Evolutionary conservation across 1,140 invertebrate genomes (phyloP), one percentile per base, ranked within the genome.

Genomic region (Thalassaphorura encarpata): DNA sequence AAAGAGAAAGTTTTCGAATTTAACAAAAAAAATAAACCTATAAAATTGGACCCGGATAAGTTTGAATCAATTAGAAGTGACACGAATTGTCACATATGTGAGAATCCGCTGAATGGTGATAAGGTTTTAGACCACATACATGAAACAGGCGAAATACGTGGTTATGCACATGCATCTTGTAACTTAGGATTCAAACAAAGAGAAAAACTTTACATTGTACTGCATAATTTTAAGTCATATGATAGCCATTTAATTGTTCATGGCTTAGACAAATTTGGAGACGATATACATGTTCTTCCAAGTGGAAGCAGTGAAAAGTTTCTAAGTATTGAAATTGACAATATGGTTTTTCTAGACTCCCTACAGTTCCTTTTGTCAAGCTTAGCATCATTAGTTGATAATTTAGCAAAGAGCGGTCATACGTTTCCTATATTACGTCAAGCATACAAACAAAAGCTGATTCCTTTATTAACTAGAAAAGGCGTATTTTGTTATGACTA

Each of bases 401-500:
- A 48, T 52, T 43, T 56, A 21, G 49, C 13, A 26, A 4, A 33
- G 0, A 36, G 50, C 24, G 33, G 33, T 27, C 31, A 26, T 1
- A 49, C 24, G 16, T 60, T 55, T 31, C 3, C 5, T 3, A 2
- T 50, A 15, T 19, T 60, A 1, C 11, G 15, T 0, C 21, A 51
- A 31, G 23, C 52, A 24, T 54, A 36, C 45, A 28, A 23, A 0
- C 11, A 42, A 1, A 41, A 27, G 39, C 1, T 39, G 26, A 13
- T 6, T 18, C 8, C 52, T 48, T 16, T 50, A 19, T 28, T 60
- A 6, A 33, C 8, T 0, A 18, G 48, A 27, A 60, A 60, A 51
- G 47, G 48, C 4, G 42, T 60, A 13, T 60, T 19, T 21, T 23
- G 13, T 15, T 60, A 60, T 31, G 46, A 55, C 15, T 60, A 60